These are phyloP conservation scores for Peribatodes rhomboidaria DNA, from an alignment of 2,888 invertebrate species.

Conservation along the genomic window DNA sequence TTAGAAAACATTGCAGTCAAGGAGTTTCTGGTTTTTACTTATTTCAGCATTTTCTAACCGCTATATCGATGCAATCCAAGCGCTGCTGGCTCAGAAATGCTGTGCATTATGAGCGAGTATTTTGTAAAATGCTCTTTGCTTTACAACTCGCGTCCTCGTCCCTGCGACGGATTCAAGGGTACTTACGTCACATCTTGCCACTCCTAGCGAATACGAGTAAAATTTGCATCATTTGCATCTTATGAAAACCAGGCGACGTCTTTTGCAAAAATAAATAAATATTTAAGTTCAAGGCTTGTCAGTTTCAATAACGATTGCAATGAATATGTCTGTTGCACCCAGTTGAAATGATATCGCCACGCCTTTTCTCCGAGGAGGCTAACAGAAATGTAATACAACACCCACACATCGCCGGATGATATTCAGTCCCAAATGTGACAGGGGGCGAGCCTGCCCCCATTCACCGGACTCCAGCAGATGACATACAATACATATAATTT, in stretches of 20 bases:
- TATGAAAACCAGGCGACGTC: slow-evolving; percentile 10
- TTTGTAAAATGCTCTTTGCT: slow-evolving; percentile 13
- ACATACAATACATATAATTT: no score
- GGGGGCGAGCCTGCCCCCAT: no score
- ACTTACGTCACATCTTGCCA: slow-evolving; percentile 11
- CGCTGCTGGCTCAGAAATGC: slow-evolving; percentile 1
- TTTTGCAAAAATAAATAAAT: slow-evolving; percentile 1
- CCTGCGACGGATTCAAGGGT: slow-evolving; percentile 5
- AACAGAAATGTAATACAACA: no score
- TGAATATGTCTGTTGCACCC: neutral
- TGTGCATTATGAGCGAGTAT: neutral
- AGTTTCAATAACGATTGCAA: slow-evolving; percentile 2
- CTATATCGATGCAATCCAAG: slow-evolving; percentile 4
- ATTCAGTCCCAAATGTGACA: no score
- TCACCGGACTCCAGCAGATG: no score
- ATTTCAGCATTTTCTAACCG: slow-evolving; percentile 1
- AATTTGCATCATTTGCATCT: slow-evolving; percentile 17
- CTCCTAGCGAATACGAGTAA: slow-evolving; percentile 4
- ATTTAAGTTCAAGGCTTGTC: slow-evolving; percentile 10
- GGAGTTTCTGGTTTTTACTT: slow-evolving; percentile 2
- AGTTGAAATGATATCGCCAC: no score
- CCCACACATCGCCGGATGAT: no score
- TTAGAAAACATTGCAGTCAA: neutral
- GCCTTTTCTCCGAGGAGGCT: no score
- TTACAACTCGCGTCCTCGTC: slow-evolving; percentile 3